Base-by-base conservation (phyloP, 1,140 invertebrate genomes). In the Zeugodacus cucurbitae region DNA sequence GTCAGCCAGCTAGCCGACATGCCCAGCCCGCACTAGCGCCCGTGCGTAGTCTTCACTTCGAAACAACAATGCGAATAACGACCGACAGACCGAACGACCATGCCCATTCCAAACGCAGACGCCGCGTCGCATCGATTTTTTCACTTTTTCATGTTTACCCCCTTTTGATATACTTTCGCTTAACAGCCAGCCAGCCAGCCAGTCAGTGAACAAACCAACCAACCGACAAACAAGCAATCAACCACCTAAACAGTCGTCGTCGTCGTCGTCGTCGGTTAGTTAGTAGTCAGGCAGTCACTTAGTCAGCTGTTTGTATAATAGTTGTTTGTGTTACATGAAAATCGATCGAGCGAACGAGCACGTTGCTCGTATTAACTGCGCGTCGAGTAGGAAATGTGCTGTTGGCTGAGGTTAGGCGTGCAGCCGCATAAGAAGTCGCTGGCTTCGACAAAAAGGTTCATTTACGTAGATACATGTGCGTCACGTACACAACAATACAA, bases 361-460 rank as follows among this genome's bases (percentile, higher is more conserved):
- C 22, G 37, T 74, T 82, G 74, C 74, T 82, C 6, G 41, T 11
- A 8, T 82, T 48, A 82, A 82, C 74, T 82, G 74, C 74, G 74
- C 74, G 74, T 82, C 74, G 74, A 82, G 74, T 82, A 82, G 74
- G 74, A 82, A 82, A 82, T 82, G 74, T 82, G 74, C 17, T 82
- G 17, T 82, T 14, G 48, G n/a, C n/a, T 26, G 29, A 82, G 74
- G 74, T 82, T 82, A 82, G 74, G 74, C 74, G 74, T 82, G 22
- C 74, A 82, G 74, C 74, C 74, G 74, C n/a, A 82, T 82, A 48
- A 82, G 74, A 82, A 1, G 74, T 82, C 41, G 74, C 37, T 48
- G 5, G 41, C 74, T 14, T 8, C n/a, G 41, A 2, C 26, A 48
- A 82, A 82, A 48, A 82, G 8, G 44, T 82, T 44, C 44, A 41